Base-by-base conservation (phyloP, 1,140 invertebrate species). In the Prorops nasuta region DNA sequence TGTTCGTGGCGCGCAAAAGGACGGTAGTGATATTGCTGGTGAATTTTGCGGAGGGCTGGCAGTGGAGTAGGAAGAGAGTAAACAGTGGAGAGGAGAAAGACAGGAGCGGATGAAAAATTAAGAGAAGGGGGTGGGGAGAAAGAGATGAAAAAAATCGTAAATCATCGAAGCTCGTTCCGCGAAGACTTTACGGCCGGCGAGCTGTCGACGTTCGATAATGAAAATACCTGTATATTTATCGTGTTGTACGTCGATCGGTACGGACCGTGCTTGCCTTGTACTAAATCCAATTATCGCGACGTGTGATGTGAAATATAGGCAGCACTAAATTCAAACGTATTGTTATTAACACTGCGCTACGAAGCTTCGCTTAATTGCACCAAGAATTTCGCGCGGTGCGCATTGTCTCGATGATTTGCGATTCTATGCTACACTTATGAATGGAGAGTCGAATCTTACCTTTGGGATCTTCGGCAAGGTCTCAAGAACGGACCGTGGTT, bases 181-280 rank as follows among this genome's bases (percentile, higher is more conserved):
- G 58, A 56, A 37, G 44, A 53, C 39, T 61, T 61, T 60, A 61
- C 38, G 16, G n/a, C 20, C 55, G 44, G 41, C 44, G 42, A 21
- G 53, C 45, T 43, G 58, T 56, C 53, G 41, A 40, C 28, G 42
- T 47, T 44, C 58, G 57, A 60, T 60, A 61, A 61, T 61, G 57
- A 60, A 61, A 61, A 60, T 61, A 56, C 53, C 49, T 49, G 53
- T 56, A 34, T 60, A 61, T 61, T 53, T 59, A 61, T 61, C 24
- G 24, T 31, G 45, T 49, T 51, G 20, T 45, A 9, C 35, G 49
- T 49, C 35, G 45, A 59, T 58, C 42, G 20, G 34, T 8, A 8
- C 28, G 17, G 32, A 0, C 14, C 12, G n/a, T 16, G 12, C 17
- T 10, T 38, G 1, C 17, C 32, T 16, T 21, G 35, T 22, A 38